Base-by-base conservation (phyloP, 2,888 invertebrate genomes). In the Drosophila kambysellisi region DNA sequence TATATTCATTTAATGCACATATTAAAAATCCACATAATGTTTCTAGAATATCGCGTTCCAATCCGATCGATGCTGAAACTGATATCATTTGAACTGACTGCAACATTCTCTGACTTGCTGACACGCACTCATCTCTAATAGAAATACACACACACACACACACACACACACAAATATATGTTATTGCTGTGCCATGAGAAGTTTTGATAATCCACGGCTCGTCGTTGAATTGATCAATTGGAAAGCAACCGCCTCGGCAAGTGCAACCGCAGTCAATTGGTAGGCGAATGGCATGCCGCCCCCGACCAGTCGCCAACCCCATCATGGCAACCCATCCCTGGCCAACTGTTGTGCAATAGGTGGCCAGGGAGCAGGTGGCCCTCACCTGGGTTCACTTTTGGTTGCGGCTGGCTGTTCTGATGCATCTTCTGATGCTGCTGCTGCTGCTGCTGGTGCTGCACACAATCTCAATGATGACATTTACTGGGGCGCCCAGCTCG, bases 211-310 rank as follows among this genome's bases (percentile, higher is more conserved):
- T 74, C 81, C 76, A 67, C 56, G 62, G 63, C 76, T 82, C 76
- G 83, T 70, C 76, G 69, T 71, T 77, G 82, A 76, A 76, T 79
- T 80, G 83, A 82, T 82, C 80, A 82, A 80, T 82, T 82, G 81
- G 76, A 82, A 82, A 80, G 81, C 69, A 70, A 57, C 64, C 76
- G 70, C 68, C 74, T 64, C 53, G 62, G 70, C 43, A 51, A 75
- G 56, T 66, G 71, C 82, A 71, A 62, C 69, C 80, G 76, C 79
- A 82, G 79, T 76, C 80, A 82, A 76, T 82, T 76, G 82, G 58
- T 74, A 70, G 79, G 80, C 80, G 60, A 58, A 64, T 54, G 58
- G 52, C 48, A 61, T 30, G 39, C 30, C 8, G 4, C 41, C 43
- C n/a, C 2, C 53, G 4, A 20, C 30, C 33, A 4, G 12, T 41